These are phyloP conservation scores for Cyrtorhinus lividipennis DNA, from an alignment of 1,140 invertebrate species.

Conservation along the genomic window DNA sequence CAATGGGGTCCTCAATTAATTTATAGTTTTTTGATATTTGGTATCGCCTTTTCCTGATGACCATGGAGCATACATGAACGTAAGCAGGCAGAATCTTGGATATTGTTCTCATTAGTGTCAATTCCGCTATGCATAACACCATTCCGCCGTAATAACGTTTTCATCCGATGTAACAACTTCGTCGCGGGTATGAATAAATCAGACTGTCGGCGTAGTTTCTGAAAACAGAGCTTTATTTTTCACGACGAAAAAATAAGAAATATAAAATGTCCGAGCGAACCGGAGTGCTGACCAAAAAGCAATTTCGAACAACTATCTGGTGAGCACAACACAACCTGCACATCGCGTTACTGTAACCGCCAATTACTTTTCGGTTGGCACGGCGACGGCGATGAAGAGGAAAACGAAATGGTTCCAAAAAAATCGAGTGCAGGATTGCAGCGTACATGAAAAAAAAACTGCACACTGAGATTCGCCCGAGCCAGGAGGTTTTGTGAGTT, in stretches of 20 bases:
- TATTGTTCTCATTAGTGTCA: no score
- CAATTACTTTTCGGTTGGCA: no score
- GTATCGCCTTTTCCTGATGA: no score
- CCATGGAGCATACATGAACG: no score
- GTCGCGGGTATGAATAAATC: no score
- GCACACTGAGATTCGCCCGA: neutral
- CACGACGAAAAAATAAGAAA: neutral
- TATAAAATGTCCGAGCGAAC: neutral
- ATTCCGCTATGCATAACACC: no score
- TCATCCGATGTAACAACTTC: no score
- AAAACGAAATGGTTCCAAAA: neutral
- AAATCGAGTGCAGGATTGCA: neutral
- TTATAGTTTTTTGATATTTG: no score
- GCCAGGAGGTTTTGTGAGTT: neutral
- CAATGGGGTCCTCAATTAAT: no score
- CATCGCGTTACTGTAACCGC: neutral
- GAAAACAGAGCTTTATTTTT: neutral
- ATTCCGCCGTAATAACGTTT: no score
- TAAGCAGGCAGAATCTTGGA: no score
- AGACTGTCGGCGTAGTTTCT: no score
- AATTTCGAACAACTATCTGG: neutral
- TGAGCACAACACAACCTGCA: neutral
- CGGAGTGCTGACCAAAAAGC: neutral
- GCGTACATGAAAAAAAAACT: neutral
- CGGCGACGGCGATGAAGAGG: neutral